These are phyloP conservation scores for Yponomeuta sedellus DNA, from an alignment of 2,888 invertebrate species.

Conservation along the genomic window DNA sequence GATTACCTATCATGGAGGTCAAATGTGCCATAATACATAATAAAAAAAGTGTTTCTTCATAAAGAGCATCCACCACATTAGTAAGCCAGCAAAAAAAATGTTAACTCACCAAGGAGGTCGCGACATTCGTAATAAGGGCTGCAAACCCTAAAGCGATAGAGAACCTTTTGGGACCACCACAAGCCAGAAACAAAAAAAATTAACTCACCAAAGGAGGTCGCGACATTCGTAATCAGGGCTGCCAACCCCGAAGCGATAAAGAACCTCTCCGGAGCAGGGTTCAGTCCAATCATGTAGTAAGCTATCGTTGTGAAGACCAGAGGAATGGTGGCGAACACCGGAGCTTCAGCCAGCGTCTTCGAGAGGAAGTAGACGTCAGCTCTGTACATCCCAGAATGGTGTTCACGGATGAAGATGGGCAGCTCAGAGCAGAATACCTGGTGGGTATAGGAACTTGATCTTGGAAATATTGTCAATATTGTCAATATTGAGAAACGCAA, in stretches of 20 bases:
- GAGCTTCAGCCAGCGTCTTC: conserved; percentile 92
- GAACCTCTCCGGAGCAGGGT: conserved; percentile 80
- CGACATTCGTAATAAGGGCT: conserved; percentile 89
- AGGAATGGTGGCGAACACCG: conserved; percentile 89
- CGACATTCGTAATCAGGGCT: conserved; percentile 90
- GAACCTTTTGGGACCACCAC: conserved; percentile 78
- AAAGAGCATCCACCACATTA: neutral
- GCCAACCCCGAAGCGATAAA: conserved; percentile 85
- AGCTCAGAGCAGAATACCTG: conserved; percentile 94
- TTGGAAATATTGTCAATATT: neutral
- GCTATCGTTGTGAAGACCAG: conserved; percentile 87
- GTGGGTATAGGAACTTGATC: neutral
- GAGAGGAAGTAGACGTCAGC: conserved; percentile 94
- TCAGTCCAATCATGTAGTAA: conserved; percentile 93
- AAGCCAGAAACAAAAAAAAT: too few relatives aligned
- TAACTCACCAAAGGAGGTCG: conserved; percentile 89
- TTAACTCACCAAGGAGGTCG: conserved; percentile 87
- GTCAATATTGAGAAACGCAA: too few relatives aligned
- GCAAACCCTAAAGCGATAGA: conserved; percentile 85
- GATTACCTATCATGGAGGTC: neutral
- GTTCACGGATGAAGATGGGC: conserved; percentile 92
- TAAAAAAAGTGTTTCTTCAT: neutral
- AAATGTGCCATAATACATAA: neutral
- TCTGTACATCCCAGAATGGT: conserved; percentile 92
- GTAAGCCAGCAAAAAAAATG: neutral